Evolutionary conservation across 1,140 invertebrate species (phyloP).

Genomic region (Lysiphlebus fabarum): DNA sequence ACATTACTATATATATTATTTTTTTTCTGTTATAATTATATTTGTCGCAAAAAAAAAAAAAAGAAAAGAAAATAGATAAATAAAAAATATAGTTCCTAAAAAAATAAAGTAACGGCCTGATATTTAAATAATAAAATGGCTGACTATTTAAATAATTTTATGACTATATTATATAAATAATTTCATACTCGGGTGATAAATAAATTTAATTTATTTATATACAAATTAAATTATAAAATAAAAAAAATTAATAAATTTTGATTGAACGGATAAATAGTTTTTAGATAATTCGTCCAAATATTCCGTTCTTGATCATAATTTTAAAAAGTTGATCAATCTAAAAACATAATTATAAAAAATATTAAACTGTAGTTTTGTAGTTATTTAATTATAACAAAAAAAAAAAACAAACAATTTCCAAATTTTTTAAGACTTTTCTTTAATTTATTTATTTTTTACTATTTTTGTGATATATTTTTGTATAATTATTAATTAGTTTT

Average conservation of each 20-base stretch:
- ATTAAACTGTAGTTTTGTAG: constrained; percentile 5
- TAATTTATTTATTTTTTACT: no score
- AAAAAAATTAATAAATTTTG: neutral
- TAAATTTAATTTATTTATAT: neutral
- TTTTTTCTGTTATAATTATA: no score
- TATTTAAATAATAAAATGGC: neutral
- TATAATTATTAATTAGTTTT: no score
- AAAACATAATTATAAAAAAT: constrained; percentile 8
- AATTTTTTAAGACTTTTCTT: no score
- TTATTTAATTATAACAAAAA: neutral
- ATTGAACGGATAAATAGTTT: constrained; percentile 6
- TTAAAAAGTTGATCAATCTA: constrained; percentile 13
- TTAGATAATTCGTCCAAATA: constrained; percentile 18
- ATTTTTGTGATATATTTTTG: no score
- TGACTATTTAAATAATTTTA: constrained; percentile 10
- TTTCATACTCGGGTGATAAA: constrained; percentile 26
- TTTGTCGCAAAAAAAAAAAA: no score
- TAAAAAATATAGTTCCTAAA: no score
- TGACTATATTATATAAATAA: constrained; percentile 9
- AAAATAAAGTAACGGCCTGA: no score
- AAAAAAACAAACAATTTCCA: neutral
- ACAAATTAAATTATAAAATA: neutral
- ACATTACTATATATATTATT: no score
- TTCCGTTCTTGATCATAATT: constrained; percentile 22
- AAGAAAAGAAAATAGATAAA: no score